Evolutionary conservation across 2,113 vertebrate genomes (phyloP).

Genomic region (Gavialis gangeticus): DNA sequence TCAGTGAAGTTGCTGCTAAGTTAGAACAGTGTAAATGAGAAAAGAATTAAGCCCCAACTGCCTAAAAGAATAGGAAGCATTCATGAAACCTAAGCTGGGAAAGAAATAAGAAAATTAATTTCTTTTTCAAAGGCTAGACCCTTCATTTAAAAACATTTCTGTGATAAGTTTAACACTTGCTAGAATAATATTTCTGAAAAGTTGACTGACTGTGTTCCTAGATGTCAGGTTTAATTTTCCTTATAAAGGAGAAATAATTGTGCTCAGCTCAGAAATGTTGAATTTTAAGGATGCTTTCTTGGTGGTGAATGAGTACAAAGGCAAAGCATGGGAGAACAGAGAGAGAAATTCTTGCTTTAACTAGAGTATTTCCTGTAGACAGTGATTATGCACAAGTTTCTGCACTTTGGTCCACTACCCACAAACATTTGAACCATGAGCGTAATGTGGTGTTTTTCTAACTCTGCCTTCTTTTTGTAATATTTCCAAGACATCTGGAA

Average conservation of each 20-base stretch:
- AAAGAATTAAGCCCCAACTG: background rate
- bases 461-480: slow-evolving; percentile 18
- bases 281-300: background rate
- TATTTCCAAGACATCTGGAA: slow-evolving; percentile 41
- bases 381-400: slow-evolving; percentile 63
- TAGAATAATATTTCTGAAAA: background rate
- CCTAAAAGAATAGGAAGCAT: background rate
- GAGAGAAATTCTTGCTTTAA: slow-evolving; percentile 52
- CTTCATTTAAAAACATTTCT: background rate
- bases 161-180: background rate
- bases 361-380: slow-evolving; percentile 54
- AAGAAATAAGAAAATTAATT: background rate
- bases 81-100: background rate
- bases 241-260: background rate
- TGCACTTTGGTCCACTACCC: slow-evolving; percentile 63
- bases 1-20: background rate
- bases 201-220: background rate
- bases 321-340: slow-evolving; percentile 4
- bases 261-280: background rate
- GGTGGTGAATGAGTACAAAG: background rate
- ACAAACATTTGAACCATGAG: slow-evolving; percentile 49
- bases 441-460: slow-evolving; percentile 42
- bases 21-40: background rate
- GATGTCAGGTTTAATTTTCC: background rate
- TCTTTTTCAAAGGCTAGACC: background rate